Evolutionary conservation across 2,113 vertebrate genomes (phyloP), one percentile per base, ranked within the genome.

Genomic region (Oriolus oriolus): DNA sequence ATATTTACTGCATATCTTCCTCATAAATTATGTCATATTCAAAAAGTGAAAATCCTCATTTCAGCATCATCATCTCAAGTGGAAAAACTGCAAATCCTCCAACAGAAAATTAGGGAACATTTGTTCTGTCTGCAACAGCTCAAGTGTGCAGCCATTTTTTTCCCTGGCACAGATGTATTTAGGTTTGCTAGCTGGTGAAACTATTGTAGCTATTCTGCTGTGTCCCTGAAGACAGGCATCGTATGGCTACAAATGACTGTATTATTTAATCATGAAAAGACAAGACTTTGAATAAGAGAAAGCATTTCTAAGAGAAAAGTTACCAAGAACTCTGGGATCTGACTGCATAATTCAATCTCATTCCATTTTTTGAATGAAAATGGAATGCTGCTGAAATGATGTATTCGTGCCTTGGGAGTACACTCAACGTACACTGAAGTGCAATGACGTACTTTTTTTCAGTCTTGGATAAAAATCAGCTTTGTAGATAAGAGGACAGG

Each of bases 101-200:
- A 97, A 97, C 42, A 97, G 94, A 97, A 97, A 98, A 98, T 97
- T 96, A 98, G 84, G 73, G 93, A 97, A 96, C 92, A 79, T 97
- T 98, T 97, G 97, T 97, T 97, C 95, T 93, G 84, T 94, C 93
- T 95, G 82, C 63, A 70, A 71, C 61, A 94, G 77, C 83, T 97
- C 57, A 95, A 96, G 87, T 76, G 56, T 54, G 47, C 49, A 86
- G 68, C 69, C 61, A 26, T 86, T 77, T 87, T 97, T 95, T 91
- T 89, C 44, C 49, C 16, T 66, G 44, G 57, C 87, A 77, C 71
- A 96, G 87, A 92, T 80, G 92, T 88, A 96, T 91, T 81, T 73
- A 84, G 59, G 52, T 90, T 97, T 88, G 74, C 41, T 91, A 92
- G 91, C 77, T 94, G 69, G 60, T 78, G 59, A 65, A 69, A 87